A percentile compares a stretch with the other conserved stretches of the same genome.
Evolutionary conservation across 2,797 vertebrate species (phyloP).

Genomic region (Rhinichthys osculus): DNA sequence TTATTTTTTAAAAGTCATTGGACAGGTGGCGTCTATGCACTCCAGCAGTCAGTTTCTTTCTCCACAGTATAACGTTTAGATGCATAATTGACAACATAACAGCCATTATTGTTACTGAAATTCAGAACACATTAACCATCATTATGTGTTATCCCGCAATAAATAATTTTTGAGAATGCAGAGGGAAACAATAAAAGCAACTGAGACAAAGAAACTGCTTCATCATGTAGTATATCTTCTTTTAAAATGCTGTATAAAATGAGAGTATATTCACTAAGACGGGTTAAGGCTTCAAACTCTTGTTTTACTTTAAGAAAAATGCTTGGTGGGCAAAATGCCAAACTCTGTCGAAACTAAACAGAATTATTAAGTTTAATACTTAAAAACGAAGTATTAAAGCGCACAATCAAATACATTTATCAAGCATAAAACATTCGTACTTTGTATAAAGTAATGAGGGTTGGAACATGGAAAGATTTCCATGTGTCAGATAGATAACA

Average conservation of each 20-base stretch:
- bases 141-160: slow-evolving; percentile 13
- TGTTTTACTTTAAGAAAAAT: slow-evolving; percentile 5
- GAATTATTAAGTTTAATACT: background rate
- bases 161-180: slow-evolving; percentile 21
- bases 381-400: background rate
- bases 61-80: slow-evolving; percentile 47
- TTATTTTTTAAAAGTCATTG: slow-evolving; percentile 68
- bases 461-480: slow-evolving; percentile 7
- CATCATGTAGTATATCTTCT: background rate
- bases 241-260: slow-evolving; percentile 11
- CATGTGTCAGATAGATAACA: slow-evolving; percentile 24
- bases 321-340: background rate
- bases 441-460: slow-evolving; percentile 10
- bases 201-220: slow-evolving; percentile 13
- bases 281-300: slow-evolving; percentile 4
- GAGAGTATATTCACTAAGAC: background rate
- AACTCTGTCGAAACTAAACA: background rate
- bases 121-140: slow-evolving; percentile 59
- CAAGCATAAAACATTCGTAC: background rate
- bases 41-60: slow-evolving; percentile 57
- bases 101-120: slow-evolving; percentile 59
- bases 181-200: slow-evolving; percentile 12
- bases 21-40: slow-evolving; percentile 75
- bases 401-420: background rate
- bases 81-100: slow-evolving; percentile 53